Evolutionary conservation across 2,888 invertebrate genomes (phyloP).

Genomic region (Diaprepes abbreviatus): DNA sequence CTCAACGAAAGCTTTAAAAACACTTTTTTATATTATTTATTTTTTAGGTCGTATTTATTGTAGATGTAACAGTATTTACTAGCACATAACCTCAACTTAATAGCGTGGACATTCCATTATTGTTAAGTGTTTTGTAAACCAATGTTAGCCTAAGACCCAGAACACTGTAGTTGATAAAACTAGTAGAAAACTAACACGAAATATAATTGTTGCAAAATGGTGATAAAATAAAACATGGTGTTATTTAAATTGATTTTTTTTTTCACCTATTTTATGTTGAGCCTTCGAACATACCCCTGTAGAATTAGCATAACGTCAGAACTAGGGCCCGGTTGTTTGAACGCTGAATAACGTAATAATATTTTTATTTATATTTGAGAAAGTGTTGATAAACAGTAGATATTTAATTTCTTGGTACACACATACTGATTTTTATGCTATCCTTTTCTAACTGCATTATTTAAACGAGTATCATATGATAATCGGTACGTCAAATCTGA

Average conservation of each 20-base stretch:
- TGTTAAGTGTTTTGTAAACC: background rate
- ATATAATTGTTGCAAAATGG: conserved; percentile 9
- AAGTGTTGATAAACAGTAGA: too few relatives aligned
- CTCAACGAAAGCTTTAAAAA: background rate
- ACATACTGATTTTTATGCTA: too few relatives aligned
- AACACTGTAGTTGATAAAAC: conserved; percentile 3
- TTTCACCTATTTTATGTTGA: background rate
- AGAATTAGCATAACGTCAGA: too few relatives aligned
- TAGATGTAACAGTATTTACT: background rate
- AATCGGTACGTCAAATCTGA: too few relatives aligned
- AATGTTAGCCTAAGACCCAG: conserved; percentile 1
- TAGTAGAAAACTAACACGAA: background rate
- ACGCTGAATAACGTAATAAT: too few relatives aligned
- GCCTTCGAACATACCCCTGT: too few relatives aligned
- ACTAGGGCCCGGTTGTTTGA: too few relatives aligned
- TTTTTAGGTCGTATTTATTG: background rate
- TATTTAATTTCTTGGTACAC: too few relatives aligned
- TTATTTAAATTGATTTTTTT: background rate
- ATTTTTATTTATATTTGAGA: too few relatives aligned
- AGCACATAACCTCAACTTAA: background rate
- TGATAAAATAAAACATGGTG: conserved; percentile 14
- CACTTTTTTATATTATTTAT: background rate
- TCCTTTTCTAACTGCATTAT: too few relatives aligned
- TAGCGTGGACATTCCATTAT: background rate
- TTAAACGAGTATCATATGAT: too few relatives aligned